Evolutionary conservation across 2,113 vertebrate genomes (phyloP).

Genomic region (Caranx melampygus): DNA sequence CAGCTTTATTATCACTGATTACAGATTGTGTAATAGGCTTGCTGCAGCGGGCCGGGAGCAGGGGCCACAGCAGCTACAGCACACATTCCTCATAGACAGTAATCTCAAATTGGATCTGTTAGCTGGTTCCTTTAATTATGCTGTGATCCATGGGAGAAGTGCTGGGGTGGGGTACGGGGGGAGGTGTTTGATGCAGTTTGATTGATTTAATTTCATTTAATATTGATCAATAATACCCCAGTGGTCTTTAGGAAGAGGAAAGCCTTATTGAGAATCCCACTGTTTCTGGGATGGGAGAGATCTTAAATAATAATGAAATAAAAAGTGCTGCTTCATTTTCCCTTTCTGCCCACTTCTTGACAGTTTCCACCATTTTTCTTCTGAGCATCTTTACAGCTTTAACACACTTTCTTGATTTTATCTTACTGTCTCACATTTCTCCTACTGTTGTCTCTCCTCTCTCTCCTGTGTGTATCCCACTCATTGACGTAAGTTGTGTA

Average conservation of each 20-base stretch:
- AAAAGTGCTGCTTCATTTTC: too few relatives aligned
- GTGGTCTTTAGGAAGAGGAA: not conserved
- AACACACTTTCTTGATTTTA: too few relatives aligned
- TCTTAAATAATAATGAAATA: too few relatives aligned
- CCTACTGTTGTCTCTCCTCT: too few relatives aligned
- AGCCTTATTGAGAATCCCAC: not conserved
- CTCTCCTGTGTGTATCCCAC: too few relatives aligned
- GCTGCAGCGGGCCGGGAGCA: slow-evolving; percentile 4
- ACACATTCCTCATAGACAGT: slow-evolving; percentile 80
- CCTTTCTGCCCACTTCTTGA: too few relatives aligned
- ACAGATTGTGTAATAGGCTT: slow-evolving; percentile 54
- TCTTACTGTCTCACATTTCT: too few relatives aligned
- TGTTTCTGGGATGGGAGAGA: too few relatives aligned
- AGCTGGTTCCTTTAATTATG: slow-evolving; percentile 85
- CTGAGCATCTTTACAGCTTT: too few relatives aligned
- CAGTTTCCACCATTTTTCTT: too few relatives aligned
- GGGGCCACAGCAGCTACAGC: slow-evolving; percentile 29
- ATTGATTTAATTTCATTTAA: slow-evolving; percentile 64
- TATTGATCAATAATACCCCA: slow-evolving; percentile 46
- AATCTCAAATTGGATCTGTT: slow-evolving; percentile 86
- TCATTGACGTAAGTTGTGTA: too few relatives aligned
- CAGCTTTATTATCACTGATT: slow-evolving; percentile 62
- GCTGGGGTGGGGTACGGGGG: slow-evolving; percentile 16
- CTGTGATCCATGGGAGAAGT: slow-evolving; percentile 78
- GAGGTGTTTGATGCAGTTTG: slow-evolving; percentile 14